Base-by-base conservation (phyloP, 2,888 invertebrate species). In the Julus scanicus region DNA sequence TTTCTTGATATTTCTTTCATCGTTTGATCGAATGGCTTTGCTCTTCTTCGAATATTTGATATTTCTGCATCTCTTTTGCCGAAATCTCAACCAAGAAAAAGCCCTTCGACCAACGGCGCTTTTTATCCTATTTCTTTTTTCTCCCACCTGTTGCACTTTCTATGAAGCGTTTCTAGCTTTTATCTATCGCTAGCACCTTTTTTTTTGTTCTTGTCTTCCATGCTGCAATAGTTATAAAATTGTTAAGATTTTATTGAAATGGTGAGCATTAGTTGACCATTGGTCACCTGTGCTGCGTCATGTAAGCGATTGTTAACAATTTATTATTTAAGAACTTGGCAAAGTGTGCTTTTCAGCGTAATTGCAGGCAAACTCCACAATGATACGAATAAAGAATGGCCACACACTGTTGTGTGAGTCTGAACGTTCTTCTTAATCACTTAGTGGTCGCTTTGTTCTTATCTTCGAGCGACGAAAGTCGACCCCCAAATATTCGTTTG, bases 81-180 rank as follows among this genome's bases (percentile, higher is more conserved):
- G 80, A 37, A 80, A 80, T 80, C 29, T 20, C 80, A 80, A 80
- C 37, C 80, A 29, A 11, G 37, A 44, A 80, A 80, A 80, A 80
- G 80, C 80, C 80, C 80, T 80, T 80, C 80, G 80, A 80, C 80
- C 80, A 80, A 80, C 37, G 80, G 80, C 80, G 80, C 80, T 80
- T 37, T 37, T 80, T 9, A 29, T 29, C 37, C 80, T 29, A 20
- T 20, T 71, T 29, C 20, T 80, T 37, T 80, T 80, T 37, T 37
- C 11, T 80, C 20, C 29, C 80, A 29, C 20, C 29, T 13, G 80
- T 80, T 80, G 80, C 80, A 80, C 71, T 71, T 80, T 20, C 71
- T 71, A 9, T 63, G 37, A 37, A 8, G 80, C 29, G 29, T 80
- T 80, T 29, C 80, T 44, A 5, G 5, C 71, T 80, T 80, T 29